Percentiles rank a stretch among this genome's conserved stretches.
Evolutionary conservation across 23 tunicate species (phyloP).

Genomic region (Oikopleura dioica): DNA sequence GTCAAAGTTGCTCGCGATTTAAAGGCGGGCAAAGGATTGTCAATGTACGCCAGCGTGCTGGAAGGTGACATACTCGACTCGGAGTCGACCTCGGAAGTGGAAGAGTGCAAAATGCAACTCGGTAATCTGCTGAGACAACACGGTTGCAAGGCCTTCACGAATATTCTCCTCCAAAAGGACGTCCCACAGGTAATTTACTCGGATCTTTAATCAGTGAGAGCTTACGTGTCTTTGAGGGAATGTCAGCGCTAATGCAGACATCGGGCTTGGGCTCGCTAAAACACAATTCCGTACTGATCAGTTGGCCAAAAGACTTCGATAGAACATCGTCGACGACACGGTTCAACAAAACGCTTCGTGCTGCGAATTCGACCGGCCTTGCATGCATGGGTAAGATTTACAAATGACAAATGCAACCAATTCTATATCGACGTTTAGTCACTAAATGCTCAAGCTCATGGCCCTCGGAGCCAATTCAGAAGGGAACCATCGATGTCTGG

Average conservation of each 20-base stretch:
- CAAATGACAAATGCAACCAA: too few species aligned
- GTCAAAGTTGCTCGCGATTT: slow-evolving; percentile 56
- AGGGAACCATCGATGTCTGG: slow-evolving; percentile 95
- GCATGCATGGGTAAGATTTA: not conserved
- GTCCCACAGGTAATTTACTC: too few species aligned
- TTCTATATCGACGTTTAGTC: too few species aligned
- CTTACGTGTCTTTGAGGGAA: too few species aligned
- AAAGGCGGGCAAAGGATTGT: slow-evolving; percentile 93
- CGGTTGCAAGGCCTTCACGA: slow-evolving; percentile 65
- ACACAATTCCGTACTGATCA: slow-evolving; percentile 66
- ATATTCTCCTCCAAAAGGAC: slow-evolving; percentile 33
- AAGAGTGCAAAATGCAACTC: not conserved
- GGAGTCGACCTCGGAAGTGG: not conserved
- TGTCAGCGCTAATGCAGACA: slow-evolving; percentile 43
- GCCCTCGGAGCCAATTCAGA: too few species aligned
- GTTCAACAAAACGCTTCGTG: not conserved
- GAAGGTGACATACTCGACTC: slow-evolving; percentile 27
- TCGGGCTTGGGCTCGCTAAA: slow-evolving; percentile 73
- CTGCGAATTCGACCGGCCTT: not conserved
- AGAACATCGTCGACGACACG: too few species aligned
- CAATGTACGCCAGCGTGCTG: slow-evolving; percentile 47
- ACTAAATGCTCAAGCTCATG: too few species aligned
- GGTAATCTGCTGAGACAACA: slow-evolving; percentile 32
- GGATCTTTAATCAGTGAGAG: too few species aligned
- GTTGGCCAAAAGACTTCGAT: slow-evolving; percentile 84